Base-by-base conservation (phyloP, 1,140 invertebrate genomes). In the Ganaspis sp. region DNA sequence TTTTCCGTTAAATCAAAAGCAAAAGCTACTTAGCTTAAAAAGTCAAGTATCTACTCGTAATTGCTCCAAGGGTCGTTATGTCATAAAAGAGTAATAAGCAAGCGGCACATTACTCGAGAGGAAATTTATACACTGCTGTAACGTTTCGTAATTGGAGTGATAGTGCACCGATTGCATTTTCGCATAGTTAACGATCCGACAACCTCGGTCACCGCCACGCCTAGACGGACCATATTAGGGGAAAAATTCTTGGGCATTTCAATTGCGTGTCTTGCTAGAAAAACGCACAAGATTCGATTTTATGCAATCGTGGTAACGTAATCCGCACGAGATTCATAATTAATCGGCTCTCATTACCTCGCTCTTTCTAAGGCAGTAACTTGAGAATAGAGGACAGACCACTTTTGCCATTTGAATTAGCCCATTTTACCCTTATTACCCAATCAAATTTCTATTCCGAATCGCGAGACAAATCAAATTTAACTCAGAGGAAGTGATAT, bases 111-210 rank as follows among this genome's bases (percentile, higher is more conserved):
- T 76, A 72, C 73, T 74, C 73, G 74, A 78, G 80, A 81, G 78
- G 80, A 83, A 86, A 85, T 83, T 75, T 82, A 83, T 82, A 85
- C 81, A 82, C 77, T 85, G 85, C 82, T 79, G 86, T 88, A 87
- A 89, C 79, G 78, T 90, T 90, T 91, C 89, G 87, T 87, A 90
- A 91, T 87, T 87, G 83, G 77, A 83, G 79, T 81, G 86, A 88
- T 88, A 85, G 81, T 83, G 73, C 71, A 75, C 70, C 84, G 84
- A 89, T 89, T 85, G 86, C 85, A 85, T 82, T 88, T 83, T 87
- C 83, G 74, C 82, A 82, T 81, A 81, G 82, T 72, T 82, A 82
- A 83, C 78, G 71, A 81, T 81, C 80, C 79, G 34, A 64, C 58
- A 64, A 64, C 38, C 74, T 76, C 58, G 42, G 72, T 23, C 74